A percentile compares a stretch with the other conserved stretches of the same genome.
Evolutionary conservation across 2,888 invertebrate genomes (phyloP).

Genomic region (Hemistola chrysoprasaria): DNA sequence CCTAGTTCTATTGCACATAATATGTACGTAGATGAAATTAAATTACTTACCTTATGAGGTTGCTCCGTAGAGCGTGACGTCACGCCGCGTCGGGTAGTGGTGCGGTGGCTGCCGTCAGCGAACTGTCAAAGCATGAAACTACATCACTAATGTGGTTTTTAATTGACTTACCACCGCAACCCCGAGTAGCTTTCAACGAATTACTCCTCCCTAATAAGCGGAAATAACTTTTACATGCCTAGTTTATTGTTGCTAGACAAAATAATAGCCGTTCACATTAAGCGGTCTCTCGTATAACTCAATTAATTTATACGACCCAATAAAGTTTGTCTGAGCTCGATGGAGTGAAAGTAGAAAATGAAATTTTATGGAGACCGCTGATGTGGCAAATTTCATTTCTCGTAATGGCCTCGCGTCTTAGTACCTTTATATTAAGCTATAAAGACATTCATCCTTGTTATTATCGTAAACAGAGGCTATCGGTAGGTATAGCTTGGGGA

Average conservation of each 20-base stretch:
- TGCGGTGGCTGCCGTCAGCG: conserved; percentile 34
- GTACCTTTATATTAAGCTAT: neutral
- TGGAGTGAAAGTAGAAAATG: conserved; percentile 24
- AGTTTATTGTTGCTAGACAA: conserved; percentile 33
- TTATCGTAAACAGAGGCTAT: too few relatives aligned
- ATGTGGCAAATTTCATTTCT: conserved; percentile 15
- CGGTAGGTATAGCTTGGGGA: too few relatives aligned
- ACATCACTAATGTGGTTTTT: conserved; percentile 45
- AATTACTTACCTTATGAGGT: conserved; percentile 23
- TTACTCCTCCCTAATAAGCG: conserved; percentile 34
- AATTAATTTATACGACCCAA: conserved; percentile 19
- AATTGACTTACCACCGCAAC: conserved; percentile 47
- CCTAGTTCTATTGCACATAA: neutral
- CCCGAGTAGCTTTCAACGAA: conserved; percentile 44
- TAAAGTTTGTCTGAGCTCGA: conserved; percentile 20
- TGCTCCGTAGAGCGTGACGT: neutral
- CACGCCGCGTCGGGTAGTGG: neutral
- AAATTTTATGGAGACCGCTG: conserved; percentile 21
- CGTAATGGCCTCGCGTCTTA: conserved; percentile 10
- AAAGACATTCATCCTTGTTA: too few relatives aligned
- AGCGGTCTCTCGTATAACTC: conserved; percentile 25
- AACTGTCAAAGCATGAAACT: conserved; percentile 55
- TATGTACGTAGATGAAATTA: conserved; percentile 21
- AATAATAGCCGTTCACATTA: conserved; percentile 32
- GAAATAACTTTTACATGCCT: conserved; percentile 33